phyloP scores from a whole-genome alignment of 2,888 invertebrate genomes.

The Blastobasis adustella region DNA sequence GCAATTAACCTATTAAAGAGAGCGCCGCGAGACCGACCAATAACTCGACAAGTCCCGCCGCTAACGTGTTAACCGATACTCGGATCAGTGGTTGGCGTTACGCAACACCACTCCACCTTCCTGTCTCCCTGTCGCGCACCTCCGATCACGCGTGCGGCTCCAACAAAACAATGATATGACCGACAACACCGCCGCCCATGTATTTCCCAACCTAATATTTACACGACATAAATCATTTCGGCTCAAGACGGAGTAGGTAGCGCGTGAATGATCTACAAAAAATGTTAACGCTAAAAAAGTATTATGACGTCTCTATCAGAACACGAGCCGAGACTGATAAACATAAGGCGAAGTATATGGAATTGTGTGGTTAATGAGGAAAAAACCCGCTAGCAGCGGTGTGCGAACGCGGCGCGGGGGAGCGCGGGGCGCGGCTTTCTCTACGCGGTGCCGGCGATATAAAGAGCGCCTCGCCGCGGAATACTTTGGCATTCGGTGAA shows the following conservation, averaged over 20 bases:
- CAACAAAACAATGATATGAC: not conserved
- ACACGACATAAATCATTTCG: not conserved
- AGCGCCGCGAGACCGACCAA: conserved; percentile 53
- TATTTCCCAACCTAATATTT: not conserved
- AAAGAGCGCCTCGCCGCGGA: conserved; percentile 67
- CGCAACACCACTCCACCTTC: conserved; percentile 16
- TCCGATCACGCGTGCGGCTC: not conserved
- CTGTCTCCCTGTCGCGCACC: conserved; percentile 7
- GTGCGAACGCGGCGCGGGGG: conserved; percentile 45
- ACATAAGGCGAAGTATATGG: conserved; percentile 53
- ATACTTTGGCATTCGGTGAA: conserved; percentile 72
- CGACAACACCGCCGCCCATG: not conserved
- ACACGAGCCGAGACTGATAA: conserved; percentile 57
- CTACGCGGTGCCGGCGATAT: conserved; percentile 62
- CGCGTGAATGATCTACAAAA: conserved; percentile 7
- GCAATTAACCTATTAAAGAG: conserved; percentile 71
- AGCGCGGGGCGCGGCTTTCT: conserved; percentile 70
- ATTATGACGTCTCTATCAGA: conserved; percentile 38
- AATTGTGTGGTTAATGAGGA: conserved; percentile 70
- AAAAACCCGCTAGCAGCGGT: conserved; percentile 66
- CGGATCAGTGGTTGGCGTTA: conserved; percentile 17
- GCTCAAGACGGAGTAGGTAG: conserved; percentile 1
- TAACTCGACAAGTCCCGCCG: conserved; percentile 49
- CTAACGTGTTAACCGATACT: conserved; percentile 39
- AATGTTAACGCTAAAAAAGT: conserved; percentile 26